Conservation (phyloP, 2,797 vertebrate genomes). For the Cossypha caffra region DNA sequence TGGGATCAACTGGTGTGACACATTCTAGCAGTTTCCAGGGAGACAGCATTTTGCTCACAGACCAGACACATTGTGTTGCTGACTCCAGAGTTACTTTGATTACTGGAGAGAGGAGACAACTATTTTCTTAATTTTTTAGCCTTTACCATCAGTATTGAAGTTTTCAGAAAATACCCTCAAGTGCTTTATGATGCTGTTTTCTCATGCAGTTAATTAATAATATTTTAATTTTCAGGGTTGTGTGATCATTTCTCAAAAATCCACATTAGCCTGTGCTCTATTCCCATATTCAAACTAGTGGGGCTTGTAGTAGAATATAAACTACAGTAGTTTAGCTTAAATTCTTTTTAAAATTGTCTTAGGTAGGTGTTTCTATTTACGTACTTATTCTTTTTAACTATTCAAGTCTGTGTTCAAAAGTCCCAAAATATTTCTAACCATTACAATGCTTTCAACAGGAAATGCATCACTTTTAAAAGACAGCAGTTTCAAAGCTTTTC, state of each 20-base stretch:
- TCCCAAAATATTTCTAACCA: background rate
- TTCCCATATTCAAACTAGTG: background rate
- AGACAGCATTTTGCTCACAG: background rate
- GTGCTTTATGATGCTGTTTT: background rate
- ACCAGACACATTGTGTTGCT: background rate
- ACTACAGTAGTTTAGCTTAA: background rate
- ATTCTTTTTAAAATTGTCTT: background rate
- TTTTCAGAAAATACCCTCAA: background rate
- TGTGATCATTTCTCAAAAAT: background rate
- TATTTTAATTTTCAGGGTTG: background rate
- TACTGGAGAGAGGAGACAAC: background rate
- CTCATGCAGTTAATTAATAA: constrained; percentile 37
- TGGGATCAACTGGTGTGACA: background rate
- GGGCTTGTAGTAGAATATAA: background rate
- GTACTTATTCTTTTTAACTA: background rate
- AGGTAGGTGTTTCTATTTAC: background rate
- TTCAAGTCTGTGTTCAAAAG: background rate
- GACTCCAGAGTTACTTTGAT: background rate
- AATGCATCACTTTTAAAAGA: background rate
- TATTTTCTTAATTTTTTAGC: background rate
- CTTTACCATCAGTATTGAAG: background rate
- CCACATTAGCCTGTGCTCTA: background rate
- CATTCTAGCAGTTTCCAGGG: background rate
- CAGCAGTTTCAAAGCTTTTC: background rate
- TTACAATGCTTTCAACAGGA: background rate